Conservation (phyloP, 2,888 invertebrate genomes). For the Crepidodera aurea region DNA sequence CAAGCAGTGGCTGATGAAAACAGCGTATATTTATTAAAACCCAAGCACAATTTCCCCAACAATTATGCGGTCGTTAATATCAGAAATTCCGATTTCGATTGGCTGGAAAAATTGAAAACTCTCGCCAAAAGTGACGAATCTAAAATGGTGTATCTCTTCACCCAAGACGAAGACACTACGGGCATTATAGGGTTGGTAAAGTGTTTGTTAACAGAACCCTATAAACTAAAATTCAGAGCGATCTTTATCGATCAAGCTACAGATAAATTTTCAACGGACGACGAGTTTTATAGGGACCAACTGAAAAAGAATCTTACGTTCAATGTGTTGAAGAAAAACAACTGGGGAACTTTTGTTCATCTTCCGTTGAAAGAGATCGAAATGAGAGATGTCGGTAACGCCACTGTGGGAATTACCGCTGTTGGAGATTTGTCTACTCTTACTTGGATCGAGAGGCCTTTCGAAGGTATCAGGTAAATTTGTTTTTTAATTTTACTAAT, state of each 20-base stretch:
- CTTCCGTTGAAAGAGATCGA: constrained; percentile 33
- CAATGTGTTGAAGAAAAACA: constrained; percentile 43
- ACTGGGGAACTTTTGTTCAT: constrained; percentile 49
- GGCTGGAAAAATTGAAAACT: constrained; percentile 53
- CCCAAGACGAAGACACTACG: constrained; percentile 35
- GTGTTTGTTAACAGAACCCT: constrained; percentile 39
- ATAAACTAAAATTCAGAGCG: constrained; percentile 33
- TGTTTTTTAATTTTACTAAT: background rate
- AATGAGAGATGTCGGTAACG: constrained; percentile 58
- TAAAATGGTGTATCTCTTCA: constrained; percentile 37
- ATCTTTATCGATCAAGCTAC: constrained; percentile 41
- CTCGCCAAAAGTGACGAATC: constrained; percentile 12
- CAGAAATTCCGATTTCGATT: constrained; percentile 36
- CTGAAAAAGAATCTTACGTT: constrained; percentile 44
- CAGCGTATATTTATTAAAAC: constrained; percentile 23
- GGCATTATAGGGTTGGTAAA: constrained; percentile 49
- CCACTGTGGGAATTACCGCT: constrained; percentile 53
- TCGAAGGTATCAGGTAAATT: constrained; percentile 33
- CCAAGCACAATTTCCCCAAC: constrained; percentile 18
- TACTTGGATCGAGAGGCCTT: constrained; percentile 76
- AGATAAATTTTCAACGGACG: constrained; percentile 39
- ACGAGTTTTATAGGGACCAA: constrained; percentile 42
- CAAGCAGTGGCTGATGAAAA: constrained; percentile 16
- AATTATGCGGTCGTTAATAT: constrained; percentile 32
- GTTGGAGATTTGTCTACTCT: constrained; percentile 83